Base-by-base conservation (phyloP, 2,888 invertebrate genomes). In the Teleogryllus oceanicus region DNA sequence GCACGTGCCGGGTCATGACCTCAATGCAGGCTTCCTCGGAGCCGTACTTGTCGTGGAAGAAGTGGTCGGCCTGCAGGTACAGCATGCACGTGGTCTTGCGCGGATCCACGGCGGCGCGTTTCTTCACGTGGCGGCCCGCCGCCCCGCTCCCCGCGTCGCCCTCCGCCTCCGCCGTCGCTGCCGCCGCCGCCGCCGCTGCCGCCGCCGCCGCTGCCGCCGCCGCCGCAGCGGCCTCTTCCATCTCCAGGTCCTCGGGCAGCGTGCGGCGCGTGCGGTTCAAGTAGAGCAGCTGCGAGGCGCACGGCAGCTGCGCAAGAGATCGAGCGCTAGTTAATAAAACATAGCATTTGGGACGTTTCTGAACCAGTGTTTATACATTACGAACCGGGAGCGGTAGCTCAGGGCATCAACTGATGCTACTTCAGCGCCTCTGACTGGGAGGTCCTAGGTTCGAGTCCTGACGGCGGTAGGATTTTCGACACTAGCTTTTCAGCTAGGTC, bases 41-140 rank as follows among this genome's bases (percentile, higher is more conserved):
- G 80, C 96, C 96, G 88, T 98, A 96, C 88, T 96, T 93, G 86
- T 96, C 94, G 88, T 94, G 99, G 88, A 99, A 96, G 88, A 97
- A 94, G 88, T 98, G 98, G 88, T 96, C 96, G 5, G 99, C 98
- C 88, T 98, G 97, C 85, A 99, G 90, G 87, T 97, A 98, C 80
- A 98, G 90, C 91, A 97, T 94, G 86, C 98, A 98, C 0, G 97
- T 97, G 74, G 95, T 96, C 87, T 97, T 97, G 84, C 93, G 92
- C 49, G 95, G 95, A 87, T 94, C 94, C 76, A 94, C 91, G 2
- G 92, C 92, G 11, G 92, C 93, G 82, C 92, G 88, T 83, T 84
- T 89, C 85, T 83, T 88, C 50, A 50, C 85, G 91, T 92, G 81
- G 10, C 79, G 77, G 18, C 77, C 49, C 18, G 16, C 74, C 1